Base-by-base conservation (phyloP, 2,113 vertebrate species). In the Australoheros scitulus region DNA sequence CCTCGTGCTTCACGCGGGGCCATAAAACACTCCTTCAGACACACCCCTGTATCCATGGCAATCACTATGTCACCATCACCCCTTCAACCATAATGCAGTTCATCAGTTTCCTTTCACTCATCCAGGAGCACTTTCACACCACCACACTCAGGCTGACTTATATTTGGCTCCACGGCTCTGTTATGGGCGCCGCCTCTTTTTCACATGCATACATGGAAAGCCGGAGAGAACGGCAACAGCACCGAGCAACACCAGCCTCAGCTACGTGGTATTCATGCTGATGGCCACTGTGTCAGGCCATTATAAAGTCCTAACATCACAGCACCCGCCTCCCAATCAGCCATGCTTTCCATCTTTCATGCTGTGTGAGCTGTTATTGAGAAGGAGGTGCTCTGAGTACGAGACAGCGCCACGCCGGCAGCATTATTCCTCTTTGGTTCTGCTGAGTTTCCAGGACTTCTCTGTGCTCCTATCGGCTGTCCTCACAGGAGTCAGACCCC, bases 1-100 rank as follows among this genome's bases (percentile, higher is more conserved):
- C 82, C 84, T 88, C 59, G 0, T 36, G 65, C 76, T 68, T 85
- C 81, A 77, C 59, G 29, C 0, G 32, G 64, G 72, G 59, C 43
- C 81, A 76, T 89, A 87, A 88, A 92, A 72, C 76, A 41, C 64
- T 64, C 47, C 41, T 76, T 65, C 32, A n/a, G 63, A 74, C 82
- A 58, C 85, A 29, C 84, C 82, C 83, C 36, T 56, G 63, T 92
- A n/a, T 58, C 92, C 89, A 85, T 72, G n/a, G 79, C 61, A 84
- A 90, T 84, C 1, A 1, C 61, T 58, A 41, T 14, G 36, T 57
- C 2, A 0, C 52, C 57, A 47, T 52, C 26, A 20, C 18, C 74
- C 79, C 41, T 61, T 29, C 29, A 41, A 34, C 41, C 59, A 7
- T 6, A 41, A 61, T 24, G 60, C 15, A 4, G 18, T 10, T 3